phyloP scores from a whole-genome alignment of 2,797 vertebrate genomes.

The Taeniopygia guttata region DNA sequence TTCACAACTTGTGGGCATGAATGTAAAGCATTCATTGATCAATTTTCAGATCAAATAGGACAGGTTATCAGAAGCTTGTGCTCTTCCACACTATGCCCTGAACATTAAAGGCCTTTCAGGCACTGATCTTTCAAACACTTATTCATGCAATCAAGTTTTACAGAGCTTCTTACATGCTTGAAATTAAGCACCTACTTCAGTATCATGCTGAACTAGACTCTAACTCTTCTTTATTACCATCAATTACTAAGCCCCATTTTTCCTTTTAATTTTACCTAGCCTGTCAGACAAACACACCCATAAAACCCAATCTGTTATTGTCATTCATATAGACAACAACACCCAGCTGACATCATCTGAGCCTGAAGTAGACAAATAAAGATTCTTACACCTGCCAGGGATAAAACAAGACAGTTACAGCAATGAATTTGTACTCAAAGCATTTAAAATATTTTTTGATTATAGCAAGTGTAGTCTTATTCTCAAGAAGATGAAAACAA shows the following conservation, averaged over 20 bases:
- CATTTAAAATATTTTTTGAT: background rate
- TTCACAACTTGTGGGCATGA: background rate
- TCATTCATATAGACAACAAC: background rate
- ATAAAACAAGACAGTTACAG: background rate
- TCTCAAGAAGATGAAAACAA: background rate
- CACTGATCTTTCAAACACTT: conserved; percentile 14
- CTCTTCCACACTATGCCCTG: background rate
- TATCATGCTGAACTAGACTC: background rate
- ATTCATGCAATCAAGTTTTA: conserved; percentile 39
- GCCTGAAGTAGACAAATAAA: background rate
- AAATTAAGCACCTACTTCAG: conserved; percentile 39
- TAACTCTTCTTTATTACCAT: conserved; percentile 45
- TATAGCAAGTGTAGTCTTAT: background rate
- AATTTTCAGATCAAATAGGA: background rate
- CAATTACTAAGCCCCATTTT: background rate
- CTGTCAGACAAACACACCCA: background rate
- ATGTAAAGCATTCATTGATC: background rate
- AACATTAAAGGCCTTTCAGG: conserved; percentile 30
- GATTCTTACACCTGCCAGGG: background rate
- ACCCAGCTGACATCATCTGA: background rate
- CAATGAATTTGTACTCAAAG: background rate
- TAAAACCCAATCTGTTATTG: conserved; percentile 40
- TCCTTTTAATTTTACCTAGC: conserved; percentile 27
- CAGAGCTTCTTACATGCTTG: background rate
- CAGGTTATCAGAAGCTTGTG: background rate